Conservation (phyloP, 2,797 vertebrate genomes). For the Mionectes olivaceus region DNA sequence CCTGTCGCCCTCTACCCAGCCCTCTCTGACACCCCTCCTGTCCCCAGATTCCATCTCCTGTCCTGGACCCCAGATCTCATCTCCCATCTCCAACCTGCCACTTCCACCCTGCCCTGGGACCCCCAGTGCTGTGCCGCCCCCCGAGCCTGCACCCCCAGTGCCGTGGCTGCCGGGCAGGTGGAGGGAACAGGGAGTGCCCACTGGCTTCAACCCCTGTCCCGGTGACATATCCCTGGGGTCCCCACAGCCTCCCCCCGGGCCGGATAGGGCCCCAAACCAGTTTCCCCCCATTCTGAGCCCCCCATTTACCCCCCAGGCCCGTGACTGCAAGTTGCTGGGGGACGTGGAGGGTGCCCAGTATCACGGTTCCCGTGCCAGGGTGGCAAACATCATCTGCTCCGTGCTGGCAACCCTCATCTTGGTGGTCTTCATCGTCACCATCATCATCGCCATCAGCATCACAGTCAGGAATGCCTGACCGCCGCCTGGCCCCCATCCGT, state of each 20-base stretch:
- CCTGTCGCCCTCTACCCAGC: too few species aligned
- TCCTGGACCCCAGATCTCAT: rapidly evolving
- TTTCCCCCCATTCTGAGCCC: rapidly evolving
- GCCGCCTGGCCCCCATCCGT: rapidly evolving
- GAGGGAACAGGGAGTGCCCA: rapidly evolving
- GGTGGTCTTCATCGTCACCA: rapidly evolving
- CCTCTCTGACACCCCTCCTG: too few species aligned
- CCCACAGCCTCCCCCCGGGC: rapidly evolving
- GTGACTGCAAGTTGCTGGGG: conserved; percentile 89
- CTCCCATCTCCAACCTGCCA: too few species aligned
- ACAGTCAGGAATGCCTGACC: rapidly evolving
- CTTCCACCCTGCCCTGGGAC: background rate
- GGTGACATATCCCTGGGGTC: rapidly evolving
- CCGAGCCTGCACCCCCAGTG: background rate
- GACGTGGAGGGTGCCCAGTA: conserved; percentile 86
- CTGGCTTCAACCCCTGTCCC: background rate
- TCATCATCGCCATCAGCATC: rapidly evolving
- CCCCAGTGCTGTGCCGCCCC: too few species aligned
- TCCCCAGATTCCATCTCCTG: background rate
- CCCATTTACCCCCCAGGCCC: conserved; percentile 74
- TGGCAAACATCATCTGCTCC: conserved; percentile 83
- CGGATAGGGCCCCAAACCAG: rapidly evolving
- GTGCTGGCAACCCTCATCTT: rapidly evolving
- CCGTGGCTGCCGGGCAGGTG: rapidly evolving
- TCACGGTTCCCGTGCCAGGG: conserved; percentile 84